Conservation (phyloP, 2,113 vertebrate genomes). For the Haemorhous mexicanus region DNA sequence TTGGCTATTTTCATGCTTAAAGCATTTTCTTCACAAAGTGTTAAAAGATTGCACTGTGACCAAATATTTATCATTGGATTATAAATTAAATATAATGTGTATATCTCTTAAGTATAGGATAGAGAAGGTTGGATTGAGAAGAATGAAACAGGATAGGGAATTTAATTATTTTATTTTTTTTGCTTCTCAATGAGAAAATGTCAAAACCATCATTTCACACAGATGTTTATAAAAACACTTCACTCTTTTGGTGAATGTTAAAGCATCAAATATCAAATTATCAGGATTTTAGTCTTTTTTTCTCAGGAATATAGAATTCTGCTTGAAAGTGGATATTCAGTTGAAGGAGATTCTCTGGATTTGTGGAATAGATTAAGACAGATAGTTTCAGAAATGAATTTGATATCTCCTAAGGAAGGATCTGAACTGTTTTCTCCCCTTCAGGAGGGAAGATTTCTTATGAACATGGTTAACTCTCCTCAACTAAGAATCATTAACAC, state of each 20-base stretch:
- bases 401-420: not conserved
- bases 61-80: not conserved
- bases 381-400: not conserved
- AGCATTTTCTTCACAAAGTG: not conserved
- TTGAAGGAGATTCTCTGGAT: not conserved
- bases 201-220: not conserved
- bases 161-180: not conserved
- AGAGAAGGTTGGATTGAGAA: not conserved
- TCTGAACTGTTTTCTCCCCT: not conserved
- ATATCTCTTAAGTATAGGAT: not conserved
- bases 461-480: not conserved
- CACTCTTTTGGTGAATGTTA: not conserved
- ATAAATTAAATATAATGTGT: not conserved
- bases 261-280: not conserved
- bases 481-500: not conserved
- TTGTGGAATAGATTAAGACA: not conserved
- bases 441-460: not conserved
- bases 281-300: not conserved
- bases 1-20: not conserved
- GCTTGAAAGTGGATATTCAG: not conserved
- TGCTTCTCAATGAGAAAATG: not conserved
- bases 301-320: not conserved
- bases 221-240: not conserved
- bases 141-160: not conserved
- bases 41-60: not conserved